These are phyloP conservation scores for Drosophila equinoxialis DNA, from an alignment of 1,140 invertebrate genomes.

Conservation along the genomic window DNA sequence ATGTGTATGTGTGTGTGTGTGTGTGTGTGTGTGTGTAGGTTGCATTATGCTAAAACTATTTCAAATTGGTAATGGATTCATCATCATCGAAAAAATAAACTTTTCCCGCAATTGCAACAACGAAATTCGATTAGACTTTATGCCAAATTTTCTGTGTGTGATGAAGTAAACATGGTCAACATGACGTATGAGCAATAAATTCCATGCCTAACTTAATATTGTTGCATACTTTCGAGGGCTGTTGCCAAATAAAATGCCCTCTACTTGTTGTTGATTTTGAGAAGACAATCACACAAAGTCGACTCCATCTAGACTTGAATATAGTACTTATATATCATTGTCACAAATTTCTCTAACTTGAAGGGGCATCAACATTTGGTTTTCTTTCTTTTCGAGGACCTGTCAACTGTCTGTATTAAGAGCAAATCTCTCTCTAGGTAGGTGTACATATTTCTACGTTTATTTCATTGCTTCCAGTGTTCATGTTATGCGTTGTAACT, in stretches of 20 bases:
- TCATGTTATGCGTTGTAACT: neutral
- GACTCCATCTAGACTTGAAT: neutral
- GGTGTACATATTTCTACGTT: neutral
- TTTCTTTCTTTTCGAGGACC: neutral
- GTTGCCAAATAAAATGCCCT: neutral
- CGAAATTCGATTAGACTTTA: conserved; percentile 10
- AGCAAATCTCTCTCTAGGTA: neutral
- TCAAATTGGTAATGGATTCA: conserved; percentile 6
- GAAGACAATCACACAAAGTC: neutral
- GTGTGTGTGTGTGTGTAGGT: neutral
- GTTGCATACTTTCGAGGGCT: neutral
- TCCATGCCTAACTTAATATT: neutral
- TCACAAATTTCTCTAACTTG: neutral
- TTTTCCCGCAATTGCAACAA: neutral
- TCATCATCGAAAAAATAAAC: neutral
- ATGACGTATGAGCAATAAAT: conserved; percentile 10
- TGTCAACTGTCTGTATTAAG: neutral
- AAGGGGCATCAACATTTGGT: neutral
- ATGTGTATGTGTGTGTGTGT: neutral
- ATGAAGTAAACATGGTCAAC: neutral
- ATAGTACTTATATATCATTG: conserved; percentile 9
- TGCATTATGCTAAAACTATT: neutral
- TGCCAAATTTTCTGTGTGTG: neutral
- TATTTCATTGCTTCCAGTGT: neutral
- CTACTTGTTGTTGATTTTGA: neutral